Conservation (phyloP, 2,797 vertebrate genomes). For the Peromyscus aztecus region DNA sequence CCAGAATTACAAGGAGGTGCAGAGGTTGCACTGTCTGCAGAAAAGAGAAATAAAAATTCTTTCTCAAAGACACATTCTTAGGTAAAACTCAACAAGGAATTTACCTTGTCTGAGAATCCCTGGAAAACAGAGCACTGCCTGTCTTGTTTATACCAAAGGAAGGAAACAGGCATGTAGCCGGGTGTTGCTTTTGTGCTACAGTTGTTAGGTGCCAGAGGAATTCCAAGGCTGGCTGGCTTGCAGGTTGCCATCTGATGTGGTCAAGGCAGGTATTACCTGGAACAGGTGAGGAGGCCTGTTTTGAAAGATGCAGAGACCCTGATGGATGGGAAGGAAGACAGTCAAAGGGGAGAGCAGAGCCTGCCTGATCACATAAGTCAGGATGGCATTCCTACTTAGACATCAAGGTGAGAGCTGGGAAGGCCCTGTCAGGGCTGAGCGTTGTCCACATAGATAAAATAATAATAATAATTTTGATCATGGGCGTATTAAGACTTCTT, state of each 20-base stretch:
- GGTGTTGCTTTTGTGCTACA: slow-evolving; percentile 63
- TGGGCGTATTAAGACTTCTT: background rate
- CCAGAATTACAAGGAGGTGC: background rate
- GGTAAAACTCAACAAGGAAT: slow-evolving; percentile 67
- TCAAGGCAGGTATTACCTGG: slow-evolving; percentile 67
- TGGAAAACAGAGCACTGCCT: slow-evolving; percentile 53
- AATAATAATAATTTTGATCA: slow-evolving; percentile 25
- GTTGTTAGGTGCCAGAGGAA: slow-evolving; percentile 74
- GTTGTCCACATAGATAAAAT: slow-evolving; percentile 11
- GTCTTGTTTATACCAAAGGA: slow-evolving; percentile 72
- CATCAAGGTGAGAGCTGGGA: background rate
- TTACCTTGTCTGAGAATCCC: slow-evolving; percentile 60
- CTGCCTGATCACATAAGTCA: background rate
- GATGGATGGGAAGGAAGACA: slow-evolving; percentile 46
- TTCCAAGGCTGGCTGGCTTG: slow-evolving; percentile 8
- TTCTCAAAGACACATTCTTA: slow-evolving; percentile 66
- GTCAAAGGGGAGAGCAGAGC: background rate
- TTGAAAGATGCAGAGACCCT: slow-evolving; percentile 44
- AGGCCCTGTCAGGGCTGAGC: background rate
- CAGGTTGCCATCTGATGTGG: slow-evolving; percentile 79
- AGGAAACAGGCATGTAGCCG: slow-evolving; percentile 56
- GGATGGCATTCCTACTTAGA: background rate
- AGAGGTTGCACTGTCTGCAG: background rate
- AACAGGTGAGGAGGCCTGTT: slow-evolving; percentile 56
- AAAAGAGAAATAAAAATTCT: slow-evolving; percentile 58